These are phyloP conservation scores for Aurelia aurita DNA, from an alignment of 30 jellyfish, hydroid and myxozoan species.

Conservation along the genomic window DNA sequence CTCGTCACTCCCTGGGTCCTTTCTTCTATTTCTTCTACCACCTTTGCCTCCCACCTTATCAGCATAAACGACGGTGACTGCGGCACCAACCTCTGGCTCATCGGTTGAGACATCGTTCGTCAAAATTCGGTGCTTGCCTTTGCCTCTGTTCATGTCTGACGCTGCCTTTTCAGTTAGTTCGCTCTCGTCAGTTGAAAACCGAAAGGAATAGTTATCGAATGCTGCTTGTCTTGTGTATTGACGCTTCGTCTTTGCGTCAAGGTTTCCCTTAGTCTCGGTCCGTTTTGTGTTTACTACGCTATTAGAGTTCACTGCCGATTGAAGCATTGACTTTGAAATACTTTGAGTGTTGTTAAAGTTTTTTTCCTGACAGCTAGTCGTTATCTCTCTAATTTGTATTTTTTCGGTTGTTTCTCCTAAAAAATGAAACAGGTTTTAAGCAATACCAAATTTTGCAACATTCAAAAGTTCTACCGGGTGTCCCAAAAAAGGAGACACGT, in stretches of 20 bases:
- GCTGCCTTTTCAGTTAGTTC: not conserved
- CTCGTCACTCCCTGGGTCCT: not conserved
- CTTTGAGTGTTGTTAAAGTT: too few relatives aligned
- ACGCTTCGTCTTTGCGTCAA: conserved; percentile 32
- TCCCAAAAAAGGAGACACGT: too few relatives aligned
- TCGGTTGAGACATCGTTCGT: conserved; percentile 52
- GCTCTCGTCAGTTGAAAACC: conserved; percentile 27
- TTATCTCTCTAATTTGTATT: too few relatives aligned
- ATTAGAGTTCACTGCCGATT: not conserved
- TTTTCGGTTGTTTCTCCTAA: too few relatives aligned
- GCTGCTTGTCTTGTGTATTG: conserved; percentile 46
- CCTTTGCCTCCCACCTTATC: not conserved
- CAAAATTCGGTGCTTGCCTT: conserved; percentile 19
- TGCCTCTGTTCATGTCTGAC: conserved; percentile 9
- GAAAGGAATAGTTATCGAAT: conserved; percentile 51
- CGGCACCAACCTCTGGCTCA: conserved; percentile 59
- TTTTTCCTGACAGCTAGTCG: too few relatives aligned
- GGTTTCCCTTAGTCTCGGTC: not conserved
- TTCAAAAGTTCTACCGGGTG: too few relatives aligned
- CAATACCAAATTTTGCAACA: too few relatives aligned
- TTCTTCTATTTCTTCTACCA: too few relatives aligned
- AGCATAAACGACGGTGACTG: conserved; percentile 7
- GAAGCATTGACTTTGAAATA: too few relatives aligned
- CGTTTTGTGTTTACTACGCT: not conserved
- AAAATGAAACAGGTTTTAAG: too few relatives aligned